Evolutionary conservation across 2,888 invertebrate genomes (phyloP), one percentile per base, ranked within the genome.

Genomic region (Epistrophella euchroma): DNA sequence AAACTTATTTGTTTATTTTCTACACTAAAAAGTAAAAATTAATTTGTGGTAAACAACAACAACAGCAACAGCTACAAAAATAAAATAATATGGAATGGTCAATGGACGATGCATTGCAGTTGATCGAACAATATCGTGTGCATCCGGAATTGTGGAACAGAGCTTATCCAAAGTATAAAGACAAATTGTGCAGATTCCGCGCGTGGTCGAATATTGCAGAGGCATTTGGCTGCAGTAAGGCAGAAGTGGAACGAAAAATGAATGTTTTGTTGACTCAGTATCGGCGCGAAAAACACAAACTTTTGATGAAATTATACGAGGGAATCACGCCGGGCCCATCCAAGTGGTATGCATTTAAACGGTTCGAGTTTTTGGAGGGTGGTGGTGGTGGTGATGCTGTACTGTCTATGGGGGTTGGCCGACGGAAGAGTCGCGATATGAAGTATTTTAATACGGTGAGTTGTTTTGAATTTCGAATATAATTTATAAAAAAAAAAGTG

Each of bases 401-500:
- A n/a, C 83, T 88, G n/a, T 85, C 82, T 25, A 11, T 81, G 45
- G 81, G 73, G 66, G 86, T 84, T 72, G 70, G 77, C 17, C 89
- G 92, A 86, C 90, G 91, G 87, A 91, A 91, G 88, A 91, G 90
- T 89, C 91, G 91, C 88, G 91, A 92, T 88, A 90, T 91, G 88
- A 91, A 91, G 89, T 92, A 91, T 89, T 91, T 91, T 88, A 91
- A 91, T 88, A 90, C 92, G 91, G 91, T 91, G 88, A 91, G 92
- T 91, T 75, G 62, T 66, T 79, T 40, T 40, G 35, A 25, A n/a
- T 28, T 43, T 43, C n/a, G 13, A 13, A 2, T 15, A 28, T 40
- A 40, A 28, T 13, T 55, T 55, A 25, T 55, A 22, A 9, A 28
- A 9, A 22, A 9, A 28, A 9, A 22, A 22, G 10, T 0, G 3